A percentile compares a stretch with the other conserved stretches of the same genome.
Conservation (phyloP, 1,140 invertebrate genomes). For the Pseudomyrmex pallidus region DNA sequence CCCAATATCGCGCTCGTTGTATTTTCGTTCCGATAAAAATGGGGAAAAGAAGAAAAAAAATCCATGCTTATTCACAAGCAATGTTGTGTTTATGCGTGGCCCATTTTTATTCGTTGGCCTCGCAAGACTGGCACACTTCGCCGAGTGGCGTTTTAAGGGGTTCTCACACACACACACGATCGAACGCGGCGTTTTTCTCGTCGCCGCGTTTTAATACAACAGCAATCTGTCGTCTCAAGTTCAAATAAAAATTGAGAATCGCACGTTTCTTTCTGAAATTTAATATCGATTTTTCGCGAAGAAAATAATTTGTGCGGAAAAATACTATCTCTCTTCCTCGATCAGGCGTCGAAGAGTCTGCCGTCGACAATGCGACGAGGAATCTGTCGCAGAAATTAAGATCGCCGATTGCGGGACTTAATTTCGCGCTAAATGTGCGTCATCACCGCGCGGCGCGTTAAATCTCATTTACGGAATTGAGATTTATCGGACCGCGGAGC, state of each 20-base stretch:
- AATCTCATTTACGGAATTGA: constrained; percentile 8
- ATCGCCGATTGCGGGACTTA: background rate
- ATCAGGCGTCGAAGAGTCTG: background rate
- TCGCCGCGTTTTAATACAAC: background rate
- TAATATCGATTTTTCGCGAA: too few species aligned
- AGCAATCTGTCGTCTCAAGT: too few species aligned
- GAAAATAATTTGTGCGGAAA: too few species aligned
- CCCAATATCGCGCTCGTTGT: constrained; percentile 2
- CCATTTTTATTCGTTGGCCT: constrained; percentile 44
- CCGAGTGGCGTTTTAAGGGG: constrained; percentile 40
- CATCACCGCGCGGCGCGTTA: background rate
- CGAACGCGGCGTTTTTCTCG: background rate
- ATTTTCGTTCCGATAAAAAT: background rate
- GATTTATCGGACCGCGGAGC: constrained; percentile 1
- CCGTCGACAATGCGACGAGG: too few species aligned
- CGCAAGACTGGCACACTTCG: constrained; percentile 53
- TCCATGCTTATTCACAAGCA: constrained; percentile 7
- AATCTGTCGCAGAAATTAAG: background rate
- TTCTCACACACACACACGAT: constrained; percentile 49
- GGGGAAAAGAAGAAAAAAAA: background rate
- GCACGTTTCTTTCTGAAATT: too few species aligned
- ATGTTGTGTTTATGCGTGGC: constrained; percentile 31
- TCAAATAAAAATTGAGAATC: too few species aligned
- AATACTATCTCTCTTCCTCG: background rate
- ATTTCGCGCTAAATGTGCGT: background rate